Conservation (phyloP, 2,888 invertebrate genomes). For the Folsomia candida region DNA sequence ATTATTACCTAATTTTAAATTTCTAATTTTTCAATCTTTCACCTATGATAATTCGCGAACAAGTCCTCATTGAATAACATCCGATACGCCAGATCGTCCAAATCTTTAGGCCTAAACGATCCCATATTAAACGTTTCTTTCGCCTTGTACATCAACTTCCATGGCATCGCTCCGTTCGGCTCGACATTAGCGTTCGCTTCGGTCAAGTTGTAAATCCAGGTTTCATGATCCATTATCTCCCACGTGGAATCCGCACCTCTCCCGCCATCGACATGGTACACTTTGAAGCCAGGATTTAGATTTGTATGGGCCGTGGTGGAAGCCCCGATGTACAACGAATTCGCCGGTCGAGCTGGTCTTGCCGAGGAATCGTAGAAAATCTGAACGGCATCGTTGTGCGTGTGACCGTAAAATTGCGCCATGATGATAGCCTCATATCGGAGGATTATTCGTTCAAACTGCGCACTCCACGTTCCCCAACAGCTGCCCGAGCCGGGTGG, state of each 20-base stretch:
- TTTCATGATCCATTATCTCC: slow-evolving; percentile 62
- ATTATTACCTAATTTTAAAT: no score
- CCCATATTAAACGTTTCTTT: slow-evolving; percentile 64
- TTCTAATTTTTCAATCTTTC: no score
- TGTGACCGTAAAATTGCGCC: slow-evolving; percentile 72
- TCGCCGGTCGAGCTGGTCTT: slow-evolving; percentile 61
- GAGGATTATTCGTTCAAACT: slow-evolving; percentile 67
- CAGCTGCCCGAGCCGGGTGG: slow-evolving; percentile 71
- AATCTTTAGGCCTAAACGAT: slow-evolving; percentile 64
- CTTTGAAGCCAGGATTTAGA: slow-evolving; percentile 78
- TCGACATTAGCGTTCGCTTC: slow-evolving; percentile 64
- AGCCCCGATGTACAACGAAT: slow-evolving; percentile 79
- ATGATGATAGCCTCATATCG: slow-evolving; percentile 71
- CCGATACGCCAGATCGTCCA: slow-evolving; percentile 62
- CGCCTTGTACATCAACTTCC: slow-evolving; percentile 75
- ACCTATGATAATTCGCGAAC: slow-evolving; percentile 59
- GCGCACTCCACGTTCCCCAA: slow-evolving; percentile 67
- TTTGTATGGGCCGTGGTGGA: slow-evolving; percentile 70
- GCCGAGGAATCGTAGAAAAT: slow-evolving; percentile 63
- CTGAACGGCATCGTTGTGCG: slow-evolving; percentile 71
- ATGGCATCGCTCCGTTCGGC: slow-evolving; percentile 61
- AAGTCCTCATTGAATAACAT: slow-evolving; percentile 61
- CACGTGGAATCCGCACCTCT: slow-evolving; percentile 51
- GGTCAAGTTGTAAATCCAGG: slow-evolving; percentile 73
- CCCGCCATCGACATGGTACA: slow-evolving; percentile 67